Percentiles rank a stretch among this genome's conserved stretches.
phyloP scores from a whole-genome alignment of 1,140 invertebrate species.

The Maconellicoccus hirsutus region DNA sequence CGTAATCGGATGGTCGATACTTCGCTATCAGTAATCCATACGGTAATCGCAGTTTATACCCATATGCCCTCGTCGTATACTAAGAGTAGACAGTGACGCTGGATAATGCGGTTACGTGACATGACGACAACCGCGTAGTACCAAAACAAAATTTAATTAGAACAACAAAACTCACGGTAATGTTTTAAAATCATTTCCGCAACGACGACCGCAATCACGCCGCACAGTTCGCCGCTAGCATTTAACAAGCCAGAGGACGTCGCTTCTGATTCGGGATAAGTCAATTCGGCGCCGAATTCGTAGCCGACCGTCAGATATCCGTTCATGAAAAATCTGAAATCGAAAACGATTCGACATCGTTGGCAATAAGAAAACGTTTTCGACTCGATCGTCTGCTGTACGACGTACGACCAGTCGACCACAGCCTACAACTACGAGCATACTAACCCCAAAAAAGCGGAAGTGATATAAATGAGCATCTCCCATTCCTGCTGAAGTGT shows the following conservation, averaged over 20 bases:
- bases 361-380: background rate
- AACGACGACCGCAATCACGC: constrained; percentile 58
- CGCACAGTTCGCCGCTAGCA: constrained; percentile 58
- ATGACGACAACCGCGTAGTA: too few species aligned
- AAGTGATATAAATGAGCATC: constrained; percentile 62
- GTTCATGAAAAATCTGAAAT: constrained; percentile 52
- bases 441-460: constrained; percentile 59
- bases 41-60: too few species aligned
- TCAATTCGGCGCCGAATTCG: constrained; percentile 88
- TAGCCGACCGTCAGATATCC: constrained; percentile 92
- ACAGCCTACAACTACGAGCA: too few species aligned
- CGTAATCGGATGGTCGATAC: too few species aligned
- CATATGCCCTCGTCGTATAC: too few species aligned
- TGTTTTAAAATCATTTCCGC: background rate
- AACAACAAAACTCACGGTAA: constrained; percentile 41
- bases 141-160: too few species aligned
- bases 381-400: too few species aligned
- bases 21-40: too few species aligned
- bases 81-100: too few species aligned
- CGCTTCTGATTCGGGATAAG: constrained; percentile 85
- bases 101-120: too few species aligned
- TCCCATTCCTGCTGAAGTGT: constrained; percentile 53
- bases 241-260: constrained; percentile 74
- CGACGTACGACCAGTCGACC: too few species aligned
- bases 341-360: too few species aligned